Percentiles rank a stretch among this genome's conserved stretches.
These are phyloP conservation scores for Aphidius ervi DNA, from an alignment of 1,140 invertebrate species.

Conservation along the genomic window DNA sequence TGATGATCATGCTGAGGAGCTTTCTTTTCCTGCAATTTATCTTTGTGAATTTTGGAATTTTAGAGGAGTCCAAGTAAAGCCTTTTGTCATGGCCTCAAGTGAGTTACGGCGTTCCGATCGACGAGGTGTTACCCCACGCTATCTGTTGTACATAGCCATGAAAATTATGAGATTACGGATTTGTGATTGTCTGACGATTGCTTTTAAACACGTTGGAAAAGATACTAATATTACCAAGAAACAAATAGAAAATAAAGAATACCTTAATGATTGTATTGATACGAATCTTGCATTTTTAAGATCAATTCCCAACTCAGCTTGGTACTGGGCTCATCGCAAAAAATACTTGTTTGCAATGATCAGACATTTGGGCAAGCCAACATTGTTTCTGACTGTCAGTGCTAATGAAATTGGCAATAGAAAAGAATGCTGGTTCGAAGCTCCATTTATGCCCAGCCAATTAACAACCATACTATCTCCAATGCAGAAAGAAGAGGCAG, in stretches of 20 bases:
- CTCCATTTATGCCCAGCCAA: too few species aligned
- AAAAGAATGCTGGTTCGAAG: too few species aligned
- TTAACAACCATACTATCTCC: too few species aligned
- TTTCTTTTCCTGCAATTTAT: conserved; percentile 42
- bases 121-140: conserved; percentile 11
- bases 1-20: conserved; percentile 33
- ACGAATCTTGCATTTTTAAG: conserved; percentile 26
- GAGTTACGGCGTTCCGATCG: conserved; percentile 25
- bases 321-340: conserved; percentile 38
- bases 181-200: conserved; percentile 20
- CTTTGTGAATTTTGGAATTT: conserved; percentile 34
- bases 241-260: conserved; percentile 27
- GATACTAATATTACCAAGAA: conserved; percentile 20
- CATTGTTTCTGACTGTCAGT: conserved; percentile 32
- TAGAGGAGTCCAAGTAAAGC: conserved; percentile 23
- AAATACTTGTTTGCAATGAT: conserved; percentile 43
- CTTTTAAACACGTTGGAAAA: conserved; percentile 29
- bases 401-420: conserved; percentile 37
- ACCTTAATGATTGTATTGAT: conserved; percentile 24
- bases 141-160: conserved; percentile 29
- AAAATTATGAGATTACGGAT: conserved; percentile 26
- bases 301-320: conserved; percentile 21
- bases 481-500: too few species aligned
- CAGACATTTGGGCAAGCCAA: conserved; percentile 34
- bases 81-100: conserved; percentile 27